These are phyloP conservation scores for Drosophila rufa DNA, from an alignment of 1,140 invertebrate species.

Conservation along the genomic window DNA sequence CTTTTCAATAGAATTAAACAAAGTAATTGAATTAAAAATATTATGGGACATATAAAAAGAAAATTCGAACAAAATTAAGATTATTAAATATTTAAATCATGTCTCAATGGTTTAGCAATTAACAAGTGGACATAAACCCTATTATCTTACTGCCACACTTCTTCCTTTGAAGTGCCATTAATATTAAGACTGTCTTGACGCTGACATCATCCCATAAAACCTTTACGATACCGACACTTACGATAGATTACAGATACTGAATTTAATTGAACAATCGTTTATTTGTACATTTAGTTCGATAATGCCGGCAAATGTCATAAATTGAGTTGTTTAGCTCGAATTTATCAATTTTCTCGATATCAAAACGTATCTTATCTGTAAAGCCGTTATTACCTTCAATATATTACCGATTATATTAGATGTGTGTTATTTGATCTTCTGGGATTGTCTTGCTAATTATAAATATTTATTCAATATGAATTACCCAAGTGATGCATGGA, in stretches of 20 bases:
- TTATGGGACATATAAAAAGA: no score
- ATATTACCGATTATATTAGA: not conserved
- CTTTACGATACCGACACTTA: not conserved
- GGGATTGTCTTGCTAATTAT: not conserved
- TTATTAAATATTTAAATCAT: not conserved
- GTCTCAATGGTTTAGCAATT: no score
- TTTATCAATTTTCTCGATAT: not conserved
- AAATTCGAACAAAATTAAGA: not conserved
- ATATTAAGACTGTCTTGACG: not conserved
- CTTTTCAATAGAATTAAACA: no score
- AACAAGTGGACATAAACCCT: no score
- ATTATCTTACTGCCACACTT: not conserved
- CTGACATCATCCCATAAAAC: not conserved
- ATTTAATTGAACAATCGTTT: not conserved
- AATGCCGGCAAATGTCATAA: conserved; percentile 1
- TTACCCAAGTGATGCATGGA: no score
- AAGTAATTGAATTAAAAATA: no score
- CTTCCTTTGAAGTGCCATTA: not conserved
- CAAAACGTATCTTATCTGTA: not conserved
- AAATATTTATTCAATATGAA: not conserved
- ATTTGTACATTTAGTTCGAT: not conserved
- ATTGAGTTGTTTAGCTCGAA: not conserved
- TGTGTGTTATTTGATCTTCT: not conserved
- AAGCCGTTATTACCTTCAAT: not conserved
- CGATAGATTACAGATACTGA: not conserved